A percentile compares a stretch with the other conserved stretches of the same genome.
Conservation (phyloP, 2,888 invertebrate species). For the Sphinx pinastri region DNA sequence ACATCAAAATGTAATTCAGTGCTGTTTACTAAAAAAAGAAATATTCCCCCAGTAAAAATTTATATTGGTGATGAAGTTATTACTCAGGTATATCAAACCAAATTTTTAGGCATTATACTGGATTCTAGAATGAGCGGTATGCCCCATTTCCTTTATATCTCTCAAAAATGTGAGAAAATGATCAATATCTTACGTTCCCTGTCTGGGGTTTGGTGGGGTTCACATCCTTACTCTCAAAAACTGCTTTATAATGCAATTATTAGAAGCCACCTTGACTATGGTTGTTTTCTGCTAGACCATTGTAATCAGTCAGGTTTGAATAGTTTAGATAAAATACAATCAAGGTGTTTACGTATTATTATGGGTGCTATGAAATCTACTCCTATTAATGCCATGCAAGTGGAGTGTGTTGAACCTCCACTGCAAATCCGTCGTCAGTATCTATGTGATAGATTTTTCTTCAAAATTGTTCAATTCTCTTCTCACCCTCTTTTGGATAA, state of each 20-base stretch:
- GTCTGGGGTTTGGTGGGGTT: constrained; percentile 32
- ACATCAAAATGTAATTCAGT: constrained; percentile 32
- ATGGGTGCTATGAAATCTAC: constrained; percentile 7
- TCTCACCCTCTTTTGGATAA: too few species aligned
- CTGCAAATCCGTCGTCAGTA: too few species aligned
- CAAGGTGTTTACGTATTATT: constrained; percentile 21
- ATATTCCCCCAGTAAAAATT: not conserved
- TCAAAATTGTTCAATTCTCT: too few species aligned
- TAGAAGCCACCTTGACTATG: constrained; percentile 27
- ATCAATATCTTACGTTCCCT: constrained; percentile 33
- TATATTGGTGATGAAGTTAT: not conserved
- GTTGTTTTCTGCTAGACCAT: not conserved
- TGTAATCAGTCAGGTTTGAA: not conserved
- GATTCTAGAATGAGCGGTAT: constrained; percentile 32
- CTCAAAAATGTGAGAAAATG: constrained; percentile 35
- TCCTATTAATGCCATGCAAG: constrained; percentile 14
- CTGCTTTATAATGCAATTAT: constrained; percentile 29
- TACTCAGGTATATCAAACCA: constrained; percentile 24
- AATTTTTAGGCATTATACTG: constrained; percentile 37
- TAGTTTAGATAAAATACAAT: not conserved
- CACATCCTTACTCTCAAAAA: constrained; percentile 29
- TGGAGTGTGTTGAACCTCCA: constrained; percentile 22
- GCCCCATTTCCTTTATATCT: constrained; percentile 30
- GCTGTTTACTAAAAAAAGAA: not conserved
- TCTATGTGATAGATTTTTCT: too few species aligned